These are phyloP conservation scores for Merluccius polli DNA, from an alignment of 2,797 vertebrate genomes.

Conservation along the genomic window DNA sequence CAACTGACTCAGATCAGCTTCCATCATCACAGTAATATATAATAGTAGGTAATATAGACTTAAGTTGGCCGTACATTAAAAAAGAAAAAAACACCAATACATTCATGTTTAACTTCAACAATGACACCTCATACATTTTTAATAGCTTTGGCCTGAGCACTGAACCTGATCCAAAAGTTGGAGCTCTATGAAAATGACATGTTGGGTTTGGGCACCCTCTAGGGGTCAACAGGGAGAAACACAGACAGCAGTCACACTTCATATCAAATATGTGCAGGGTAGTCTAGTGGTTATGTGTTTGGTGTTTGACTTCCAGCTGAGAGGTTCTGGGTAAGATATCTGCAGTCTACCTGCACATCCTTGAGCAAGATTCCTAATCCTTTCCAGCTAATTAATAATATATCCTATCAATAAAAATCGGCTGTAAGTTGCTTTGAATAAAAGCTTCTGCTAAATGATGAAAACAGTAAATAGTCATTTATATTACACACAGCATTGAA, in stretches of 20 bases:
- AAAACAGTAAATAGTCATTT: background rate
- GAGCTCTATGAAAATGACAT: background rate
- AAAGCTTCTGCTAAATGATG: background rate
- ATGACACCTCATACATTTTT: background rate
- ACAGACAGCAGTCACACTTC: background rate
- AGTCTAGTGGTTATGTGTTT: background rate
- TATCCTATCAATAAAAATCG: background rate
- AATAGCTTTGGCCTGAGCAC: background rate
- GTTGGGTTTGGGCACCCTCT: slow-evolving; percentile 29
- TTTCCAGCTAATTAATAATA: background rate
- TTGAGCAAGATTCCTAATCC: background rate
- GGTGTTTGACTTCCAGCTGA: background rate
- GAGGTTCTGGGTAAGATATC: background rate
- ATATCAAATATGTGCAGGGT: background rate
- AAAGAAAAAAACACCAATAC: background rate
- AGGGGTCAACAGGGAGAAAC: slow-evolving; percentile 20
- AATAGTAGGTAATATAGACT: too few species aligned
- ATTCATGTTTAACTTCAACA: background rate
- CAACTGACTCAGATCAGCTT: too few species aligned
- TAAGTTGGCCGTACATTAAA: too few species aligned
- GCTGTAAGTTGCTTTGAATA: background rate
- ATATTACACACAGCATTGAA: background rate
- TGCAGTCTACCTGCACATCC: background rate
- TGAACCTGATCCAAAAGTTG: background rate
- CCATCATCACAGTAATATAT: too few species aligned